Conservation (phyloP, 1,140 invertebrate species). For the Drosophila aff. region DNA sequence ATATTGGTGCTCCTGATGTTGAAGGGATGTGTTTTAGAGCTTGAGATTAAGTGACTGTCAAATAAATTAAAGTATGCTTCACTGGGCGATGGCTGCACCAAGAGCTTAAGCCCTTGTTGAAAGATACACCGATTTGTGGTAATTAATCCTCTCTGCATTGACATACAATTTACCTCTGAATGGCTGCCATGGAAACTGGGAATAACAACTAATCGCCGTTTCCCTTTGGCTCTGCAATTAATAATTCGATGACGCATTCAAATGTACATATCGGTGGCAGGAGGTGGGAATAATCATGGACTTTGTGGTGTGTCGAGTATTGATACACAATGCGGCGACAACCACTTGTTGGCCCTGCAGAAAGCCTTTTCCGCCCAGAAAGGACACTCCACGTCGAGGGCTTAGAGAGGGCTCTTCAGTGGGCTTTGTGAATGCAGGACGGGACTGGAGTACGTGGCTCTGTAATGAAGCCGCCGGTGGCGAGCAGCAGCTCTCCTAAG, state of each 20-base stretch:
- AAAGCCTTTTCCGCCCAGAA: constrained; percentile 36
- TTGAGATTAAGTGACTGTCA: not conserved
- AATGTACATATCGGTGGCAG: constrained; percentile 35
- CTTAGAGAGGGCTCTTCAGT: constrained; percentile 58
- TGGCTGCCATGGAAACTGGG: constrained; percentile 24
- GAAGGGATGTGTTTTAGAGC: no score
- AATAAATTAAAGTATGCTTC: constrained; percentile 8
- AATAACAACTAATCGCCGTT: constrained; percentile 14
- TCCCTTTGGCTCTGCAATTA: constrained; percentile 33
- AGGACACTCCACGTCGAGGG: constrained; percentile 55
- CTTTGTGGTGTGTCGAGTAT: constrained; percentile 17
- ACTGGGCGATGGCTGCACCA: no score
- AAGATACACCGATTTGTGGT: not conserved
- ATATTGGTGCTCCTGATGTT: not conserved
- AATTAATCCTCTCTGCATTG: constrained; percentile 27
- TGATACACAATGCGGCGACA: constrained; percentile 54
- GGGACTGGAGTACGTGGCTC: constrained; percentile 25
- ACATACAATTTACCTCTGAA: constrained; percentile 25
- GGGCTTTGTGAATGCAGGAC: constrained; percentile 57
- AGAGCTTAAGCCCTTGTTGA: not conserved
- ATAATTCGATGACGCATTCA: constrained; percentile 52
- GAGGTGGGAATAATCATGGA: constrained; percentile 12
- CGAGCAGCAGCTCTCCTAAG: constrained; percentile 65
- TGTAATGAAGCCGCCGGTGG: constrained; percentile 60
- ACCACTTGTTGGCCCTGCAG: constrained; percentile 52